Base-by-base conservation (phyloP, 2,888 invertebrate species). In the Aphodius granarius region DNA sequence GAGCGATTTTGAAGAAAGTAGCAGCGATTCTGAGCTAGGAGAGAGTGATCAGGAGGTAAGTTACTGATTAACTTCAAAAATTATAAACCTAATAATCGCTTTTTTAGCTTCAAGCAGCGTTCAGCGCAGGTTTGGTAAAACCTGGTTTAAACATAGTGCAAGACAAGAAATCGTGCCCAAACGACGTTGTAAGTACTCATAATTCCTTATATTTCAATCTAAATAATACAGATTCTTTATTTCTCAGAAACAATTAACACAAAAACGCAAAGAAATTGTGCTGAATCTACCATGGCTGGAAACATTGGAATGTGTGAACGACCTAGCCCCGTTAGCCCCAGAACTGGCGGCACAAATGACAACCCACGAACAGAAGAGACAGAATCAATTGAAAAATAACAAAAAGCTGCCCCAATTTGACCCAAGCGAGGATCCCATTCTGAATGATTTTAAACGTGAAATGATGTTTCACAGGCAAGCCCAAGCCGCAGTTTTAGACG, bases 371-470 rank as follows among this genome's bases (percentile, higher is more conserved):
- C 90, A 92, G 74, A 92, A 92, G 82, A 89, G 95, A 0, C 89
- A 90, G 4, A 91, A 89, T 80, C 87, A 90, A 79, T 86, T 92
- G 23, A 90, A 92, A 81, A 94, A 94, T 76, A 93, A 91, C 76
- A 92, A 91, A 81, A 94, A 94, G 79, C 87, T 93, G 70, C 90
- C 90, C 13, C 89, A 90, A 73, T 90, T 91, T 81, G 88, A 89
- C 0, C 90, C 94, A 0, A 88, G 89, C 0, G 92, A 94, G 77
- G 95, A 96, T 86, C 94, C 95, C 0, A 91, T 95, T 0, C 86
- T 96, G 19, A 95, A 98, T 89, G 98, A 98, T 86, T 97, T 98
- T 83, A 94, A 95, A 85, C 89, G 97, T 62, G 98, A 98, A 88
- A 95, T 95, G 84, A 88, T 92, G 79, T 96, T 96, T 80, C 94